Percentiles rank a stretch among this genome's conserved stretches.
Evolutionary conservation across 2,797 vertebrate genomes (phyloP).

Genomic region (Hoplostethus atlanticus): DNA sequence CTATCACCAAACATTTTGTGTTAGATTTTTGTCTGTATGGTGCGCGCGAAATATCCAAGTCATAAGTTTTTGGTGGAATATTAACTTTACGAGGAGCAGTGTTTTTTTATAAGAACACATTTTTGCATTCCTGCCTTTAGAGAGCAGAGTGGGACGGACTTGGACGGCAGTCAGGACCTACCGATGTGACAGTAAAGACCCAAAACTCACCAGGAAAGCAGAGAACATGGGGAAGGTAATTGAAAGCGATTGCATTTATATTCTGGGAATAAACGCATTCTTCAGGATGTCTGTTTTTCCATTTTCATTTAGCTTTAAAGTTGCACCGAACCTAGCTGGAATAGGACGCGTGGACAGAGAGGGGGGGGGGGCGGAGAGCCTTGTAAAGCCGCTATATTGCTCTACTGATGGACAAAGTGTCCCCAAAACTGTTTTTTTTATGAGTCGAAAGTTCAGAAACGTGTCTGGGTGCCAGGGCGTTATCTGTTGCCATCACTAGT

Average conservation of each 20-base stretch:
- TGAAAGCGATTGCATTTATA: neutral
- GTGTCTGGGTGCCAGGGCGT: no score
- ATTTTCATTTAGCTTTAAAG: neutral
- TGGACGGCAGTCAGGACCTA: conserved; percentile 42
- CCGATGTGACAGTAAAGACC: conserved; percentile 41
- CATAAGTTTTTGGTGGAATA: conserved; percentile 63
- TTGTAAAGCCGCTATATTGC: neutral
- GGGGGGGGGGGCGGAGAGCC: neutral
- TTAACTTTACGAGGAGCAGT: conserved; percentile 64
- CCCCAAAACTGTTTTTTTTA: neutral
- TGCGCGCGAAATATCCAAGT: no score
- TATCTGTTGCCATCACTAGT: no score
- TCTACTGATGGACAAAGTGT: neutral
- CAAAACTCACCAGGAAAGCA: conserved; percentile 35
- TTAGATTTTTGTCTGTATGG: no score
- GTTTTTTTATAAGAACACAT: conserved; percentile 29
- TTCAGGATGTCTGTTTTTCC: neutral
- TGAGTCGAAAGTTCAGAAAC: no score
- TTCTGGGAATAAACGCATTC: no score
- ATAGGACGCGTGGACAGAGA: neutral
- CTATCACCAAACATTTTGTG: no score
- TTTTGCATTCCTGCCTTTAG: conserved; percentile 7
- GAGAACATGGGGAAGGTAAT: conserved; percentile 70
- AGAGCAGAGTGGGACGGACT: conserved; percentile 68
- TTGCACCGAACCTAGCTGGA: neutral